Percentiles rank a stretch among this genome's conserved stretches.
Conservation (phyloP, 2,888 invertebrate species). For the Macrophya alboannulata region DNA sequence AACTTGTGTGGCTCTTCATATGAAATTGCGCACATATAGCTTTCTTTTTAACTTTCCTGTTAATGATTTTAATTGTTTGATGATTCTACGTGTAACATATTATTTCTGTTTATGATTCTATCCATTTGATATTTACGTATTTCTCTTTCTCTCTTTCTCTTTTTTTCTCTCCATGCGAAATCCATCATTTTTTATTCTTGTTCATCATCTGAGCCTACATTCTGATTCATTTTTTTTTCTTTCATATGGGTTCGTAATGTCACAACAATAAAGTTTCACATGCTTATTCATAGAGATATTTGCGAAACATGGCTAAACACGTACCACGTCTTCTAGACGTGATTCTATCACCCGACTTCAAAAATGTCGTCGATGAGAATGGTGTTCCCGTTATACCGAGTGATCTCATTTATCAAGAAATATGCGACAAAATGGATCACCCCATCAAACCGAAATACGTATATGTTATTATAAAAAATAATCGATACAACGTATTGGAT, state of each 20-base stretch:
- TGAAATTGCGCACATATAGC: background rate
- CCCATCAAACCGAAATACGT: constrained; percentile 28
- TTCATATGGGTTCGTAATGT: background rate
- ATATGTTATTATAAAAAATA: constrained; percentile 40
- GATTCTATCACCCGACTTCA: constrained; percentile 19
- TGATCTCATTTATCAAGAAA: background rate
- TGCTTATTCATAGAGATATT: background rate
- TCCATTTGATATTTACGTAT: background rate
- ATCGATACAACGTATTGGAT: constrained; percentile 31
- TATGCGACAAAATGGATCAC: constrained; percentile 31
- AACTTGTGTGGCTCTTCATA: background rate
- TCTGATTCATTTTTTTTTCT: background rate
- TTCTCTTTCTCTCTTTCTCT: background rate
- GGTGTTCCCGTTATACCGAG: constrained; percentile 17
- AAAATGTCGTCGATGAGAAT: constrained; percentile 36
- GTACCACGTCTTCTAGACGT: background rate
- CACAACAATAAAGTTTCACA: background rate
- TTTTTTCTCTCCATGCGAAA: background rate
- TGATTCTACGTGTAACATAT: background rate
- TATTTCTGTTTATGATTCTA: background rate
- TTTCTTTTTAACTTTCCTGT: background rate
- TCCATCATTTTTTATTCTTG: background rate
- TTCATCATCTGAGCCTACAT: background rate
- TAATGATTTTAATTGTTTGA: background rate
- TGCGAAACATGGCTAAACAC: constrained; percentile 4